These are phyloP conservation scores for Podargus strigoides DNA, from an alignment of 2,797 vertebrate genomes.

Conservation along the genomic window DNA sequence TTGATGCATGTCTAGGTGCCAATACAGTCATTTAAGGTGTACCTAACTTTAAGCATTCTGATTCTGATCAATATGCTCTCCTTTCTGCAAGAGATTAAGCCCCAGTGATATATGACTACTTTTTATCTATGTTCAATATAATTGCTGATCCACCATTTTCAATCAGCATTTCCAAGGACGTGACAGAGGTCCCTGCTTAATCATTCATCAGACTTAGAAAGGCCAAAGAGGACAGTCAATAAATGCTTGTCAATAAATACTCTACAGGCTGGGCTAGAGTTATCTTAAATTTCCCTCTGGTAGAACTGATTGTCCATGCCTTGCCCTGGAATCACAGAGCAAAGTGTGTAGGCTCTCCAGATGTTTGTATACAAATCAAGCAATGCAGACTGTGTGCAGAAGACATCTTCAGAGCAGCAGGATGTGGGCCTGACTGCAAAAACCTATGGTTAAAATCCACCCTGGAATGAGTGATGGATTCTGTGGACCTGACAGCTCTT, in stretches of 20 bases:
- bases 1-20: background rate
- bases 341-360: background rate
- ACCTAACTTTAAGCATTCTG: slow-evolving; percentile 5
- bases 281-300: background rate
- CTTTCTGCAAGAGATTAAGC: slow-evolving; percentile 33
- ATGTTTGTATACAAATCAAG: background rate
- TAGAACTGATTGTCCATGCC: background rate
- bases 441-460: background rate
- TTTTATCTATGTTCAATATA: background rate
- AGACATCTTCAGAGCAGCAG: background rate
- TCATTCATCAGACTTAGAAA: background rate
- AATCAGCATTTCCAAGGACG: background rate
- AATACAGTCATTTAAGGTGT: slow-evolving; percentile 32
- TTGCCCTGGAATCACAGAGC: background rate
- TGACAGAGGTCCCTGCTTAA: background rate
- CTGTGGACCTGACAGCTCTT: background rate
- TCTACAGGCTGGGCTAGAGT: background rate
- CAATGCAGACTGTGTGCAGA: background rate
- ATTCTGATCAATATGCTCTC: slow-evolving; percentile 32
- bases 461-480: background rate
- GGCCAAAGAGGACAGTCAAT: background rate
- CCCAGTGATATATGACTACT: slow-evolving; percentile 18
- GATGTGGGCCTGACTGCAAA: background rate
- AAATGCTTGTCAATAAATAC: background rate
- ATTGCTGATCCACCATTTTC: background rate